These are phyloP conservation scores for Sphyrna mokarran DNA, from an alignment of 2,113 vertebrate species.

Conservation along the genomic window DNA sequence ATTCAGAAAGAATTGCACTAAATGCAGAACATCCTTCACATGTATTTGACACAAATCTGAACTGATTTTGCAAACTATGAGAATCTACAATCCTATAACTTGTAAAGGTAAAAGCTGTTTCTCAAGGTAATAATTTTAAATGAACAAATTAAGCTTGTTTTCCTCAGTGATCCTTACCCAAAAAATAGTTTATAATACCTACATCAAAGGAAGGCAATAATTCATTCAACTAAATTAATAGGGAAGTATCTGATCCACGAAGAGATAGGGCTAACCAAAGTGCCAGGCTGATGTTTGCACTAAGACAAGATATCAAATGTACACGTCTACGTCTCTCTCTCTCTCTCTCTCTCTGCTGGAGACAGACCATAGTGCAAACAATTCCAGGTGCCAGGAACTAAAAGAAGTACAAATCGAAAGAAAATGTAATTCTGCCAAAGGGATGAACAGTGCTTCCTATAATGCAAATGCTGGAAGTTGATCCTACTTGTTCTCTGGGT, in stretches of 20 bases:
- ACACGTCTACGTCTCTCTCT: neutral
- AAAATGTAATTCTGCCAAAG: neutral
- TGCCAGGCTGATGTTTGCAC: neutral
- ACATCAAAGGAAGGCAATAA: neutral
- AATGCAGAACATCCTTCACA: neutral
- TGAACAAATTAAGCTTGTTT: neutral
- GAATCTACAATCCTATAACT: neutral
- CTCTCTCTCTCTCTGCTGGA: neutral
- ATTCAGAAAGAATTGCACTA: neutral
- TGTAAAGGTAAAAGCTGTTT: neutral
- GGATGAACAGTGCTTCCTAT: neutral
- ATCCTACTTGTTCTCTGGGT: neutral
- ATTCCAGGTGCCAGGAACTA: neutral
- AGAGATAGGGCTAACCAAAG: neutral
- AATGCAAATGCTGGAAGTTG: neutral
- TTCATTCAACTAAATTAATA: neutral
- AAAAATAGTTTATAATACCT: neutral
- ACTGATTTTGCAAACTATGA: neutral
- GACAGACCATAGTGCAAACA: neutral
- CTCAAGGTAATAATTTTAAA: neutral
- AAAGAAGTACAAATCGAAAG: neutral
- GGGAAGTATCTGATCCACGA: neutral
- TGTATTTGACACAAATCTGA: neutral
- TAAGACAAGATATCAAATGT: neutral
- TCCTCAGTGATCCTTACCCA: neutral